Conservation (phyloP, 2,888 invertebrate species). For the Smittia aterrima region DNA sequence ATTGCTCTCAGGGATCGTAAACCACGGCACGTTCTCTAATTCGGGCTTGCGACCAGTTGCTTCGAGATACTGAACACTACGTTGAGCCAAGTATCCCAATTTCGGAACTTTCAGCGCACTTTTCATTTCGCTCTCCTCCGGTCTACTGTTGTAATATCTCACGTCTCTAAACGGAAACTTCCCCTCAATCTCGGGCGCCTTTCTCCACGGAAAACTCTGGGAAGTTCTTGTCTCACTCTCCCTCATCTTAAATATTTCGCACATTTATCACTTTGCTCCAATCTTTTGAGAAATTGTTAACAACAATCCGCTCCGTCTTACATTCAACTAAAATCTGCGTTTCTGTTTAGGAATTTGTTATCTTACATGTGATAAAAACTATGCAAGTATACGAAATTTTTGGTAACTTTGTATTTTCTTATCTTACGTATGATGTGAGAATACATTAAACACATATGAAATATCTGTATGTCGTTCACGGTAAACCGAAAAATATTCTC, state of each 20-base stretch:
- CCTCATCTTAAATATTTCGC: not conserved
- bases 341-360: not conserved
- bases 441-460: too few species aligned
- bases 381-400: too few species aligned
- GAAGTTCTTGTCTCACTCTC: not conserved
- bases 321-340: not conserved
- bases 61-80: not conserved
- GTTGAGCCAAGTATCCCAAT: slow-evolving; percentile 26
- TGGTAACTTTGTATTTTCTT: too few species aligned
- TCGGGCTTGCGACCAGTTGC: slow-evolving; percentile 23
- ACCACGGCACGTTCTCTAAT: not conserved
- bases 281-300: not conserved
- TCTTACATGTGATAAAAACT: too few species aligned
- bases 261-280: slow-evolving; percentile 2
- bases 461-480: too few species aligned
- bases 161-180: slow-evolving; percentile 21
- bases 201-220: not conserved
- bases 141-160: not conserved
- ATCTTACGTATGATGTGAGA: too few species aligned
- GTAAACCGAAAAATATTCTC: too few species aligned
- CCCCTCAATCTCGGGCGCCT: not conserved
- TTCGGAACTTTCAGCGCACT: not conserved
- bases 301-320: not conserved
- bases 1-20: not conserved
- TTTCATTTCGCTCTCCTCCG: not conserved